These are phyloP conservation scores for Colostygia pectinataria DNA, from an alignment of 2,888 invertebrate species.

Conservation along the genomic window DNA sequence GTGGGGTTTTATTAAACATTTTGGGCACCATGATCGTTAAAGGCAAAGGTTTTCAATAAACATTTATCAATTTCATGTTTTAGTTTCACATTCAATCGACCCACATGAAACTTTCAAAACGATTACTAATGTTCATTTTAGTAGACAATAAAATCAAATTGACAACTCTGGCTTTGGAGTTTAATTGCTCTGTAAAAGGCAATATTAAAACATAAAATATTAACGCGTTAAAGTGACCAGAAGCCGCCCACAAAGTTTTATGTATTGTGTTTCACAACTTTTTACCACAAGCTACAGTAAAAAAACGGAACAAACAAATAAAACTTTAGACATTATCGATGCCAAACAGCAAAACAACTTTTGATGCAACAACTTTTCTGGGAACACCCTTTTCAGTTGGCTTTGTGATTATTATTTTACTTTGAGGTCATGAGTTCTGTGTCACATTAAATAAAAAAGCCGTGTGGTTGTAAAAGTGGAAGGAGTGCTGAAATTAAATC, in stretches of 20 bases:
- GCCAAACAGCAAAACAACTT: neutral
- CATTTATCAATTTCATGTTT: slow-evolving; percentile 30
- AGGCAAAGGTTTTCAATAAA: slow-evolving; percentile 28
- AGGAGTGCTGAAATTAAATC: slow-evolving; percentile 13
- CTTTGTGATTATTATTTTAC: neutral
- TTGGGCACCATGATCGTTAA: neutral
- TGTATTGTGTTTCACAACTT: slow-evolving; percentile 20
- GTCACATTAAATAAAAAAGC: slow-evolving; percentile 8
- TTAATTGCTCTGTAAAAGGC: slow-evolving; percentile 30
- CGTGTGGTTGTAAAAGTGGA: slow-evolving; percentile 5
- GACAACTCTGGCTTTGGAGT: slow-evolving; percentile 30
- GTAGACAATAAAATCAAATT: slow-evolving; percentile 34
- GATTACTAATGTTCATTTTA: slow-evolving; percentile 31
- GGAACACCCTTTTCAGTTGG: slow-evolving; percentile 5
- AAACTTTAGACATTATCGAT: neutral
- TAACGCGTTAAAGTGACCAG: slow-evolving; percentile 30
- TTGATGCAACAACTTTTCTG: slow-evolving; percentile 16
- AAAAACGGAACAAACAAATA: slow-evolving; percentile 18
- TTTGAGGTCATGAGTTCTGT: neutral
- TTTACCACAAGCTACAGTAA: slow-evolving; percentile 10
- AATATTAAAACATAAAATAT: slow-evolving; percentile 31
- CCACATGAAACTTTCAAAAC: slow-evolving; percentile 24
- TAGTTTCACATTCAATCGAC: slow-evolving; percentile 24
- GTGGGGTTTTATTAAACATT: slow-evolving; percentile 17
- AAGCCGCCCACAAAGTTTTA: slow-evolving; percentile 27